phyloP scores from a whole-genome alignment of 2,797 vertebrate genomes.

The Alauda arvensis region DNA sequence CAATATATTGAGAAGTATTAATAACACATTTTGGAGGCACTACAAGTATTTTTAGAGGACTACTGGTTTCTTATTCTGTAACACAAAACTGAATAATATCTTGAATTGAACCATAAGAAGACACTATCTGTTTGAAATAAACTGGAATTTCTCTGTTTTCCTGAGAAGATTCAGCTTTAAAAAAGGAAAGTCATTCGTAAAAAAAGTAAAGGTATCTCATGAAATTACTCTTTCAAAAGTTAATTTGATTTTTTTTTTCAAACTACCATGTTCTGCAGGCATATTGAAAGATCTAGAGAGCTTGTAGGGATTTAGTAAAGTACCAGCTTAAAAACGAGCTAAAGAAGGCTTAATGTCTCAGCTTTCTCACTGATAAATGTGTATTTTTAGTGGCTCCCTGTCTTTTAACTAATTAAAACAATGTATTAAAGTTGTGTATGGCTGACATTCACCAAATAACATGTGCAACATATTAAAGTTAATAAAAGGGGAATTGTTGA shows the following conservation, averaged over 20 bases:
- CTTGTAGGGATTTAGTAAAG: constrained; percentile 42
- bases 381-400: constrained; percentile 25
- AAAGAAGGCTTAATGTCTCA: constrained; percentile 24
- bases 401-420: constrained; percentile 34
- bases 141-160: not conserved
- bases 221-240: not conserved
- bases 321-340: constrained; percentile 20
- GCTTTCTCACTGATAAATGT: constrained; percentile 36
- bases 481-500: not conserved
- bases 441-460: not conserved
- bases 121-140: not conserved
- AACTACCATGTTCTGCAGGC: not conserved
- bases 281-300: not conserved
- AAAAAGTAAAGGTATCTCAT: not conserved
- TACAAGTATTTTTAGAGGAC: not conserved
- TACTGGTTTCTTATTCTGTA: not conserved
- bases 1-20: not conserved
- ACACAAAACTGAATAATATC: not conserved
- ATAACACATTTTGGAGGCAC: not conserved
- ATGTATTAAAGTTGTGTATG: not conserved
- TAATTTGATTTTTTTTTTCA: not conserved
- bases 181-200: not conserved
- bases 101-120: not conserved
- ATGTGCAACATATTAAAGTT: not conserved
- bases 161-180: not conserved